Conservation (phyloP, 2,113 vertebrate species). For the Neolamprologus fasciatus region DNA sequence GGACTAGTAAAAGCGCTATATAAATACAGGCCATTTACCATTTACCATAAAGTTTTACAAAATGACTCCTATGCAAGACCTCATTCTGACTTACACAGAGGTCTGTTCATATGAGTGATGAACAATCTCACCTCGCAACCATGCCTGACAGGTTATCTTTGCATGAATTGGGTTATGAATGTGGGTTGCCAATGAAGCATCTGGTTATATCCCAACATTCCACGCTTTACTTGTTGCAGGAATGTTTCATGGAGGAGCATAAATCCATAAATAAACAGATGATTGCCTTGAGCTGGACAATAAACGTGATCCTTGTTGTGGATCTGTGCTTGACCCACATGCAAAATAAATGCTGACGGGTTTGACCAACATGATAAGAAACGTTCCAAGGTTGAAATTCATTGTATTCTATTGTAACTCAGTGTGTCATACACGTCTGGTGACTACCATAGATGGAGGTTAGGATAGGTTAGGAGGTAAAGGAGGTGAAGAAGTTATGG, state of each 20-base stretch:
- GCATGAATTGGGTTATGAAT: neutral
- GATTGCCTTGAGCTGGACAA: neutral
- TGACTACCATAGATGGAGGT: neutral
- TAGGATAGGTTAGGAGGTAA: neutral
- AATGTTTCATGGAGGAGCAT: neutral
- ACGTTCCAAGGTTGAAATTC: neutral
- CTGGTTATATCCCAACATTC: neutral
- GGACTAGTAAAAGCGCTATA: no score
- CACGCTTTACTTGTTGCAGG: neutral
- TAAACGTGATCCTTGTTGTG: neutral
- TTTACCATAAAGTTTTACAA: neutral
- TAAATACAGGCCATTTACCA: no score
- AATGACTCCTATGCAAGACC: neutral
- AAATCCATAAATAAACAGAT: neutral
- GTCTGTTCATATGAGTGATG: neutral
- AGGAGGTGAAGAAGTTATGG: neutral
- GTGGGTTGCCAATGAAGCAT: neutral
- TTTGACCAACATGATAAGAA: neutral
- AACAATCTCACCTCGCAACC: neutral
- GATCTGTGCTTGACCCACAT: neutral
- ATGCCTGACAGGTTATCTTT: neutral
- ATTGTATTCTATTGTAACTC: neutral
- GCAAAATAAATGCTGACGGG: neutral
- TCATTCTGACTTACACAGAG: neutral
- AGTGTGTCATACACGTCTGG: neutral